Evolutionary conservation across 2,797 vertebrate genomes (phyloP), one percentile per base, ranked within the genome.

Genomic region (Takifugu rubripes): DNA sequence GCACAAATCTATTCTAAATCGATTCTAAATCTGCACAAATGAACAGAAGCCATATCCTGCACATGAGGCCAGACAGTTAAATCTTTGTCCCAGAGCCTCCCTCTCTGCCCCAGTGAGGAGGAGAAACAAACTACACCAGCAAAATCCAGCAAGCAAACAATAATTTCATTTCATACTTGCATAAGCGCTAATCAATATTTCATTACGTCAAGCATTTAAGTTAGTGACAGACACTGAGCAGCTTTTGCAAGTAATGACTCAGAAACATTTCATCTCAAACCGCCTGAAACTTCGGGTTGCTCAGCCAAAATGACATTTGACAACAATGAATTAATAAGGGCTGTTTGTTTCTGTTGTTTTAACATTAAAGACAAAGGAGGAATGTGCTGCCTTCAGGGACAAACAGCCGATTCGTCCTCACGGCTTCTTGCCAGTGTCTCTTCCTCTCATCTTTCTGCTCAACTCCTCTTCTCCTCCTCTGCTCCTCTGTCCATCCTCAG

Each of bases 161-260:
- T 69, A 33, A 72, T 69, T 70, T 82, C 36, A 74, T 79, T 52
- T 75, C 60, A 64, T 65, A 65, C 59, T 71, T 70, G 67, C 61
- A 21, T 68, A 12, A 36, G 50, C 50, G 16, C 64, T 70, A 52
- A 80, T 85, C 59, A 82, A 84, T 83, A 77, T 84, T 87, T 88
- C 54, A 86, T 83, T 45, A 68, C 59, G 47, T 40, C 16, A 21
- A 58, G 61, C 51, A 59, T 78, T 42, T 59, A 25, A 56, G 42
- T 73, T 53, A 59, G 66, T 56, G 65, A 68, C 79, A 79, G 69
- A 77, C 26, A 61, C 66, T 54, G 62, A 79, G 61, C 21, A 54
- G 64, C 57, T 67, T 76, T 46, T 51, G 47, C 5, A 31, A 51
- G 69, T 65, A 69, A 58, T 52, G 64, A 66, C 46, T 68, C 68